Conservation (phyloP, 2,797 vertebrate species). For the Pseudotriccus pelzelni region DNA sequence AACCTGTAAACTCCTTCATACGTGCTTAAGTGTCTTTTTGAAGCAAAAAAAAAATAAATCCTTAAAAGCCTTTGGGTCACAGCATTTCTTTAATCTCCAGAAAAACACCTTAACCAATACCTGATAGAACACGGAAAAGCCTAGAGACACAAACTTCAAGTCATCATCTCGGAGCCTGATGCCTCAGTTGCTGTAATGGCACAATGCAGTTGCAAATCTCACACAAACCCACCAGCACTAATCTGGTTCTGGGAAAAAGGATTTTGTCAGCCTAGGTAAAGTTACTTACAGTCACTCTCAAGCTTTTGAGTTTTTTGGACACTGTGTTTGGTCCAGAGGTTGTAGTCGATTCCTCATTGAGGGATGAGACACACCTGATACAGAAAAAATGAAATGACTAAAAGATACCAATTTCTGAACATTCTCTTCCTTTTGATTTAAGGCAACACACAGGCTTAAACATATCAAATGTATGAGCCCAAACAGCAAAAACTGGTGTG, state of each 20-base stretch:
- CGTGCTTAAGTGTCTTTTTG: background rate
- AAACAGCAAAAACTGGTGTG: background rate
- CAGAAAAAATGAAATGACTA: slow-evolving; percentile 24
- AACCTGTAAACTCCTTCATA: background rate
- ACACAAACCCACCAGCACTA: background rate
- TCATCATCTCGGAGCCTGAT: background rate
- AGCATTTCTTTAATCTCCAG: background rate
- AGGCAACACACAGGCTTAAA: background rate
- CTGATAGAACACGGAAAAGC: background rate
- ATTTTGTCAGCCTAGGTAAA: background rate
- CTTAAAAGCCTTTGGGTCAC: background rate
- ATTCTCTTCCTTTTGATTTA: background rate
- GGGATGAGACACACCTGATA: slow-evolving; percentile 62
- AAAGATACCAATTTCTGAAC: background rate
- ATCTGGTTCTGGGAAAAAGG: background rate
- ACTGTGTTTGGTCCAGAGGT: slow-evolving; percentile 23
- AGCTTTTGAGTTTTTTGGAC: slow-evolving; percentile 38
- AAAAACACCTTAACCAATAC: background rate
- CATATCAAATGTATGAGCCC: background rate
- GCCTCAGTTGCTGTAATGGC: background rate
- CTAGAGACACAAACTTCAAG: background rate
- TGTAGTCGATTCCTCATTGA: slow-evolving; percentile 38
- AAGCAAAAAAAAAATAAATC: background rate
- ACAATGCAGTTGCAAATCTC: background rate
- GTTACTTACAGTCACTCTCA: slow-evolving; percentile 71